These are phyloP conservation scores for Hofmannophila pseudospretella DNA, from an alignment of 2,888 invertebrate genomes.

Conservation along the genomic window DNA sequence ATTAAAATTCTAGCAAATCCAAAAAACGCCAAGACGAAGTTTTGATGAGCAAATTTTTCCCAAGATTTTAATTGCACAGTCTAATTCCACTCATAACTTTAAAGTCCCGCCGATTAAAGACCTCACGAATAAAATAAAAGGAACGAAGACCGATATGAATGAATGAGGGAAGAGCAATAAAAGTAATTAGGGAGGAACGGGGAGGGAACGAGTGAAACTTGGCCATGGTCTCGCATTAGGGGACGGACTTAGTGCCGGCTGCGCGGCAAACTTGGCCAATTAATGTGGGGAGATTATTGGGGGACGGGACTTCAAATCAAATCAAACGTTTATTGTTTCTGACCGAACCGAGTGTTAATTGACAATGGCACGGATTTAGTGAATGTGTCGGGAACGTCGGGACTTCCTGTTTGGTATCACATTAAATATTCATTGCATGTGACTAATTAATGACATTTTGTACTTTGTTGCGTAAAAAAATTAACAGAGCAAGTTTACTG, in stretches of 20 bases:
- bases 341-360: no score
- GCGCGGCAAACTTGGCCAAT: conserved; percentile 23
- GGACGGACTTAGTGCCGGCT: conserved; percentile 49
- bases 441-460: no score
- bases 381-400: no score
- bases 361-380: no score
- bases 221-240: conserved; percentile 49
- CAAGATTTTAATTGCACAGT: conserved; percentile 12
- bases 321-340: no score
- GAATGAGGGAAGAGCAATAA: conserved; percentile 51
- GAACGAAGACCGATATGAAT: conserved; percentile 35
- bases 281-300: neutral
- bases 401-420: no score
- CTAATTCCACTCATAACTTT: conserved; percentile 2
- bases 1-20: no score
- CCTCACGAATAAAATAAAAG: conserved; percentile 29
- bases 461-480: no score
- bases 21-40: no score
- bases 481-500: no score
- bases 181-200: conserved; percentile 55
- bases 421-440: no score
- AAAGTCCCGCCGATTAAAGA: conserved; percentile 11
- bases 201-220: conserved; percentile 51
- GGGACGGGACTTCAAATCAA: neutral
- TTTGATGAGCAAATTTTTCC: neutral